phyloP scores from a whole-genome alignment of 2,888 invertebrate species.

The Aplocera efformata region DNA sequence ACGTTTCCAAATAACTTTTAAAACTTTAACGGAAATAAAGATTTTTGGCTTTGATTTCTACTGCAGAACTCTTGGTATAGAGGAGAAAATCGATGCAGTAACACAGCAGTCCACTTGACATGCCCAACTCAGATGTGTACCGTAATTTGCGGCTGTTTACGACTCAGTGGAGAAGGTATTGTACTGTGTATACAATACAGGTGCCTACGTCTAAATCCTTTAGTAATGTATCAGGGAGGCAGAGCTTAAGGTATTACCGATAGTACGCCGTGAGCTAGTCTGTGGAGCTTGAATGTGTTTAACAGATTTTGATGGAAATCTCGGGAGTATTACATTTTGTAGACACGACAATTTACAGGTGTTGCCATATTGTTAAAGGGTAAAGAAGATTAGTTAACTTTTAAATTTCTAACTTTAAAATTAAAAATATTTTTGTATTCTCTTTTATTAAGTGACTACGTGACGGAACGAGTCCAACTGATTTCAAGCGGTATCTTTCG shows the following conservation, averaged over 20 bases:
- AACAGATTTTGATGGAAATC: conserved; percentile 12
- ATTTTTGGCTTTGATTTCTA: too few relatives aligned
- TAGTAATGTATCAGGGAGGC: conserved; percentile 5
- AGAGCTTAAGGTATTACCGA: conserved; percentile 9
- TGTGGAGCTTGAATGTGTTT: conserved; percentile 3
- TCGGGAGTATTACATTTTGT: conserved; percentile 1
- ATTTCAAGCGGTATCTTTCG: too few relatives aligned
- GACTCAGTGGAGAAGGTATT: conserved; percentile 14
- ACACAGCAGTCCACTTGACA: conserved; percentile 6
- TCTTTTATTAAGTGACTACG: too few relatives aligned
- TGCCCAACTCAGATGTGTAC: conserved; percentile 8
- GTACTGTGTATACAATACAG: conserved; percentile 14
- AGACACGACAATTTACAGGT: too few relatives aligned
- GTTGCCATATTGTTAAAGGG: too few relatives aligned
- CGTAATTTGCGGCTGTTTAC: conserved; percentile 22
- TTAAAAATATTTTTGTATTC: too few relatives aligned
- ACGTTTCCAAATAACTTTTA: too few relatives aligned
- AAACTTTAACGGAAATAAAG: too few relatives aligned
- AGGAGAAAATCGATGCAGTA: conserved; percentile 4
- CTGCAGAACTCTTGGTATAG: too few relatives aligned
- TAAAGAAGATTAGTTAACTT: too few relatives aligned
- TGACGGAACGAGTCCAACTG: too few relatives aligned
- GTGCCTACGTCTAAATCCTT: conserved; percentile 5
- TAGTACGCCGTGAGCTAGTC: conserved; percentile 8
- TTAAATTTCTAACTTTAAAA: too few relatives aligned